Conservation (phyloP, 2,113 vertebrate species). For the Saccopteryx bilineata region DNA sequence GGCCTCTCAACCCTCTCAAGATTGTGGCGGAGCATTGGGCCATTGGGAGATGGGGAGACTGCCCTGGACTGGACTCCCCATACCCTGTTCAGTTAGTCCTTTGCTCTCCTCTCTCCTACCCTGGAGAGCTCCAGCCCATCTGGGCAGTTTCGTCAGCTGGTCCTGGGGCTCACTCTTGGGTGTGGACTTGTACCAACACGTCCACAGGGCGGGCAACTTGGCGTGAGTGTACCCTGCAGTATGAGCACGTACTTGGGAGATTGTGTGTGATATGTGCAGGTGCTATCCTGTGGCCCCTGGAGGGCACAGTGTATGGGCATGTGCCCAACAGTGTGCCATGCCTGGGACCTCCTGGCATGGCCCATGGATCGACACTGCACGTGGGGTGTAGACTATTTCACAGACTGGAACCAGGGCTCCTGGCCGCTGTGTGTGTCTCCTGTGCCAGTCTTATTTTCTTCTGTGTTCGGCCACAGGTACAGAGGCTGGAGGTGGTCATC, state of each 20-base stretch:
- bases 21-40: not conserved
- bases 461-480: not conserved
- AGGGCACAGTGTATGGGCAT: not conserved
- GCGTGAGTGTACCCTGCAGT: not conserved
- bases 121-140: not conserved
- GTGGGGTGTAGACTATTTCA: not conserved
- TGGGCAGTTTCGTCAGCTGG: not conserved
- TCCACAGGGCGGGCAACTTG: not conserved
- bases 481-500: not conserved
- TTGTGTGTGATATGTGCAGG: not conserved
- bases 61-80: not conserved
- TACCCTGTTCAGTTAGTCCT: not conserved
- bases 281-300: not conserved
- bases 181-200: not conserved
- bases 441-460: not conserved
- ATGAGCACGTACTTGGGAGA: no score
- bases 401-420: not conserved
- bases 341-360: not conserved
- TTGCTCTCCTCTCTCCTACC: fast-evolving
- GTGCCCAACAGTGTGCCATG: not conserved
- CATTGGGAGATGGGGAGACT: not conserved
- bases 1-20: not conserved
- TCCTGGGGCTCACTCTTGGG: not conserved
- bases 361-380: not conserved
- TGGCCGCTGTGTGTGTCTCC: not conserved